Percentiles rank a stretch among this genome's conserved stretches.
Evolutionary conservation across 2,797 vertebrate genomes (phyloP).

Genomic region (Anomalospiza imberbis): DNA sequence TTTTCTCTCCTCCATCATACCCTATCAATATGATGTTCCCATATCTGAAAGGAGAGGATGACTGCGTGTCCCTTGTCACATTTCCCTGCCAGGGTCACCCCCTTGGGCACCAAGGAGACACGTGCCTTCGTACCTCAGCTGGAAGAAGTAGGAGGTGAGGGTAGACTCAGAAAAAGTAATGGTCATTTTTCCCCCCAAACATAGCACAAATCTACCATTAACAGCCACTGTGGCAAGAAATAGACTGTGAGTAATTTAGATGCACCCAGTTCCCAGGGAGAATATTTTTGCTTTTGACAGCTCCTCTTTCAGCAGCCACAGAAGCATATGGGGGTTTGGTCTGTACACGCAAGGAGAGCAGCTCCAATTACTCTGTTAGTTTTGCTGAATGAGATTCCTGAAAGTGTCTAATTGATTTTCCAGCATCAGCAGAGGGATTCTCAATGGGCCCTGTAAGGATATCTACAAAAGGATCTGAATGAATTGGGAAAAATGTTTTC

Average conservation of each 20-base stretch:
- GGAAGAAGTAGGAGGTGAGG: neutral
- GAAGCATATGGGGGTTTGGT: neutral
- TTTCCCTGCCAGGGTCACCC: neutral
- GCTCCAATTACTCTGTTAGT: neutral
- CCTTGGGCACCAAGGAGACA: neutral
- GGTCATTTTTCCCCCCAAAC: neutral
- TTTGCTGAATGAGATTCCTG: neutral
- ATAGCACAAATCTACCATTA: neutral
- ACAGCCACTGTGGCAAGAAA: neutral
- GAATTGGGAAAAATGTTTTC: neutral
- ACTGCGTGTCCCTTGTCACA: neutral
- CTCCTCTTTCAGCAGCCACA: neutral
- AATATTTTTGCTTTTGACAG: neutral
- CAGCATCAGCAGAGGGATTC: neutral
- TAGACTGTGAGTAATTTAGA: neutral
- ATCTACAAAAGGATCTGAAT: neutral
- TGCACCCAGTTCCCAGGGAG: neutral
- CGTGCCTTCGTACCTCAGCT: fast-evolving
- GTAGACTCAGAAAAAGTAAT: neutral
- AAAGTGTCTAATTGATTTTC: neutral
- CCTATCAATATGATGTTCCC: neutral
- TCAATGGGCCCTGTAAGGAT: neutral
- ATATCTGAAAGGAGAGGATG: neutral
- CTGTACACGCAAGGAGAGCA: neutral
- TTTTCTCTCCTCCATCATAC: neutral